Evolutionary conservation across 2,888 invertebrate genomes (phyloP).

Genomic region (Bembecia ichneumoniformis): DNA sequence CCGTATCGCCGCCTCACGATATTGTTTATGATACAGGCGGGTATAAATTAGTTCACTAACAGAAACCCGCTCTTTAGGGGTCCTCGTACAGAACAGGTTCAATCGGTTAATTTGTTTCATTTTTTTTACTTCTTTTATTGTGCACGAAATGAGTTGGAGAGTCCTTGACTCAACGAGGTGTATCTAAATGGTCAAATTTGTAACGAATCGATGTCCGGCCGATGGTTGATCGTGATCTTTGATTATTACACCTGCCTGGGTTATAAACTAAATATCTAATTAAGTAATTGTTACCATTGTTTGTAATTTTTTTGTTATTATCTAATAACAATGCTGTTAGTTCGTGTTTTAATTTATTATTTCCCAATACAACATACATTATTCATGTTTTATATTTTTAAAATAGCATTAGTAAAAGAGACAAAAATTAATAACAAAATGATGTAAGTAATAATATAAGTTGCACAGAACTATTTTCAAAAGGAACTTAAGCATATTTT

Average conservation of each 20-base stretch:
- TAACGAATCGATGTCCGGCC: conserved; percentile 67
- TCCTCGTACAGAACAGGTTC: conserved; percentile 55
- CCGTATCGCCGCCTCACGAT: conserved; percentile 36
- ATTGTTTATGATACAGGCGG: conserved; percentile 63
- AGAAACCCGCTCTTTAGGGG: conserved; percentile 63
- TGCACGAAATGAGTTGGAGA: conserved; percentile 54
- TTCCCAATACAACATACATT: too few species aligned
- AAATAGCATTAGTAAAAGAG: too few species aligned
- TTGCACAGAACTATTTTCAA: too few species aligned
- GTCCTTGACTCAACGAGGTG: conserved; percentile 72
- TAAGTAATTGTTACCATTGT: conserved; percentile 53
- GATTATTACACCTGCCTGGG: conserved; percentile 56
- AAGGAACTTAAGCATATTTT: too few species aligned
- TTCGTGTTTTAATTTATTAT: too few species aligned
- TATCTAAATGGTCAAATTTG: conserved; percentile 66
- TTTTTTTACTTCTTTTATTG: conserved; percentile 43
- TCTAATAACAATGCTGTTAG: too few species aligned
- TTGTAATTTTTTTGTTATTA: neutral
- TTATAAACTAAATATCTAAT: conserved; percentile 54
- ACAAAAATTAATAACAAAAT: too few species aligned
- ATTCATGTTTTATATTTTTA: too few species aligned
- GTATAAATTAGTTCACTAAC: conserved; percentile 69
- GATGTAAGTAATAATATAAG: too few species aligned
- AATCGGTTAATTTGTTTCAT: conserved; percentile 64
- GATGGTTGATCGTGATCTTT: conserved; percentile 39